Evolutionary conservation across 2,888 invertebrate species (phyloP), one percentile per base, ranked within the genome.

Genomic region (Microctonus aethiopoides): DNA sequence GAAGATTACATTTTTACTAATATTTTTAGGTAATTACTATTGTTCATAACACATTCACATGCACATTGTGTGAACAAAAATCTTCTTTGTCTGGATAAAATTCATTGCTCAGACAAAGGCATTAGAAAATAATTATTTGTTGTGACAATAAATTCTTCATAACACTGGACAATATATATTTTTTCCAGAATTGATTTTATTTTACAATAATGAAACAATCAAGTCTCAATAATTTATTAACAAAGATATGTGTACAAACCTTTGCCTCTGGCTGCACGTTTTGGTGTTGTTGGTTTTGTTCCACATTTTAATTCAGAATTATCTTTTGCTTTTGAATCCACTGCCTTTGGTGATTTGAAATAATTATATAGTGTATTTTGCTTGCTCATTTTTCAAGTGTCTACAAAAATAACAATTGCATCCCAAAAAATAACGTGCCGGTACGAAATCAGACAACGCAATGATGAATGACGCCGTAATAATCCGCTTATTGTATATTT

Each of bases 311-410:
- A 67, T 56, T 69, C 72, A 34, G 66, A 72, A 20, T 75, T 46
- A 22, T 61, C 64, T 16, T 67, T 46, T 36, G 72, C 61, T 36
- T 68, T 63, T 6, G 75, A 72, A 65, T 76, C 81, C 2, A 70
- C 74, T 61, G 72, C 73, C 67, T 83, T 84, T n/a, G 86, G 84
- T 32, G 86, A 84, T 2, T 89, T 83, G 78, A 93, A 93, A 81
- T 93, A 93, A 81, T 92, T 93, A 59, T 91, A 90, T 13, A 93
- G 81, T 0, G 92, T 92, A 79, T 92, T 92, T 46, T 57, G 57
- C 16, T 57, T 57, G n/a, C 34, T 57, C 57, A 57, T 57, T 34
- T 16, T 34, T 22, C n/a, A 1, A 6, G 10, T 13, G 2, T 26
- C 5, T n/a, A n/a, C 6, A 11, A 16, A 46, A 46, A 46, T 46